Base-by-base conservation (phyloP, 2,797 vertebrate genomes). In the Hippopotamyrus pictus region DNA sequence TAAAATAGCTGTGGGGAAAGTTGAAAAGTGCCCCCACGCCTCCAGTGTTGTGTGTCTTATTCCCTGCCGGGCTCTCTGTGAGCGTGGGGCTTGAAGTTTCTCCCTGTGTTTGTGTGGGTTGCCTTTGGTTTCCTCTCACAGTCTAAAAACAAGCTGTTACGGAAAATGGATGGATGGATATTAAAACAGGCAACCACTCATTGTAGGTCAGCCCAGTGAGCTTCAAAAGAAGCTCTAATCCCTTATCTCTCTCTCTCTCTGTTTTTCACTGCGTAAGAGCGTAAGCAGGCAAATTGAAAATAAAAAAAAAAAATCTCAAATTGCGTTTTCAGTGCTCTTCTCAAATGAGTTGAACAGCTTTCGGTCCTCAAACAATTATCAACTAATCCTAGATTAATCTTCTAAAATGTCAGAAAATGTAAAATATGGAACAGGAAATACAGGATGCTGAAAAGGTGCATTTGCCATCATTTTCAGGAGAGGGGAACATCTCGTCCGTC, bases 331-430 rank as follows among this genome's bases (percentile, higher is more conserved):
- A 84, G 22, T 84, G 82, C 48, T 51, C 46, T 84, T 84, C 22
- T 51, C 82, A 84, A 84, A 29, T 51, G 73, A 84, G 22, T 11
- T 51, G 48, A 29, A 25, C 22, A 29, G 82, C 44, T 25, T 48
- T 51, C n/a, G 46, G 82, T 29, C 82, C 41, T 87, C 53, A 59
- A 59, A 59, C 29, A 84, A 59, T 33, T 29, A 53, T 9, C 29
- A 22, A 84, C 48, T 84, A 84, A 84, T 48, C 82, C 82, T 14
- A 51, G 46, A 84, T 84, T 84, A 84, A 84, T 84, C 44, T 84
- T 84, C 11, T 51, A 46, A 48, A 51, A 48, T 84, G 82, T 51
- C 82, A 84, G 41, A 14, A 7, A 51, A 19, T 50, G 50, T 57
- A 87, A 87, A 87, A 57, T 41, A n/a, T 17, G 33, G 33, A 87